Conservation (phyloP, 2,113 vertebrate species). For the Notarius lentiginosus region DNA sequence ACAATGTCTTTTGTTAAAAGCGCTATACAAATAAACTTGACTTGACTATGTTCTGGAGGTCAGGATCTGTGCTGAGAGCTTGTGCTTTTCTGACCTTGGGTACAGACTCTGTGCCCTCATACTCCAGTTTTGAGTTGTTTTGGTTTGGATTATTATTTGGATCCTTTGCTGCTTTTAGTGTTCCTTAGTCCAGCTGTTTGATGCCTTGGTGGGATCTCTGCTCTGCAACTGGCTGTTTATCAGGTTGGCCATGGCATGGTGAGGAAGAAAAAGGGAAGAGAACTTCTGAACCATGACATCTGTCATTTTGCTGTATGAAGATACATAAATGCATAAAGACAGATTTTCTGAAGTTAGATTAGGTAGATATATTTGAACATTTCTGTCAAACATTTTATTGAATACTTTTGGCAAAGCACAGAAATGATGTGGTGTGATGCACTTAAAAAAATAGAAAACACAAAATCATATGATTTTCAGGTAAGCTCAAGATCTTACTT, state of each 20-base stretch:
- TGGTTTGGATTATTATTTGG: constrained; percentile 15
- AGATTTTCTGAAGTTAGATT: neutral
- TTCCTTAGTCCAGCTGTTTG: constrained; percentile 44
- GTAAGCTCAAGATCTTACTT: constrained; percentile 35
- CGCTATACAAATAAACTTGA: no score
- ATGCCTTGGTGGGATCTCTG: constrained; percentile 44
- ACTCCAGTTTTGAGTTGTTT: constrained; percentile 19
- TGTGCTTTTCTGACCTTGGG: constrained; percentile 30
- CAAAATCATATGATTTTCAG: constrained; percentile 17
- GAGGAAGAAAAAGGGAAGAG: constrained; percentile 64
- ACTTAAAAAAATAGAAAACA: neutral
- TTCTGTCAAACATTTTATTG: neutral
- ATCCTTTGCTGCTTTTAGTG: neutral
- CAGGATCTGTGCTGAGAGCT: constrained; percentile 7
- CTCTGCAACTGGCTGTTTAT: constrained; percentile 46
- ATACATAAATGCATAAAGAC: constrained; percentile 7
- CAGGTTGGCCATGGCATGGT: constrained; percentile 35
- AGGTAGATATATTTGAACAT: neutral
- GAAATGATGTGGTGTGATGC: neutral
- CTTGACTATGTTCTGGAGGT: constrained; percentile 6
- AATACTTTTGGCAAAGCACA: neutral
- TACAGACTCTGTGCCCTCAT: constrained; percentile 10
- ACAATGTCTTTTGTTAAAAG: no score
- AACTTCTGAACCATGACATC: constrained; percentile 67
- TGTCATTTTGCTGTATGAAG: constrained; percentile 60